Conservation (phyloP, 2,113 vertebrate species). For the Pelvicachromis taeniatus region DNA sequence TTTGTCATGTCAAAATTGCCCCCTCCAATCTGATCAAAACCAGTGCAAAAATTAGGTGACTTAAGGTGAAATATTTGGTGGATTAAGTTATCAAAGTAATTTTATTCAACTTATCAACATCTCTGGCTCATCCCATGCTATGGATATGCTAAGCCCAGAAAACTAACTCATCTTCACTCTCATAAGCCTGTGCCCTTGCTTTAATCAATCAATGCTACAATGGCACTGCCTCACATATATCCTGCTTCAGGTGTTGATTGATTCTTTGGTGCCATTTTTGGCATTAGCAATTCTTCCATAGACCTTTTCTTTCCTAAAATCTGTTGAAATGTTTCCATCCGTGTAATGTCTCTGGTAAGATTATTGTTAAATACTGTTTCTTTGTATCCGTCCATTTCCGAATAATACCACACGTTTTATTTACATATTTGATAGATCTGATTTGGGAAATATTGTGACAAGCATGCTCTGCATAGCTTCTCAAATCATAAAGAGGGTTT, state of each 20-base stretch:
- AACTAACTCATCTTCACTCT: background rate
- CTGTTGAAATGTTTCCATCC: background rate
- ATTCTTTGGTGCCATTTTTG: background rate
- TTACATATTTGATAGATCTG: background rate
- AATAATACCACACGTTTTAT: background rate
- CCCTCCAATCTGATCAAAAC: no score
- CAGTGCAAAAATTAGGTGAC: background rate
- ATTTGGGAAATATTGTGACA: background rate
- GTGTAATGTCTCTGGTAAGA: background rate
- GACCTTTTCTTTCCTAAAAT: background rate
- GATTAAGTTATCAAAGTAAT: background rate
- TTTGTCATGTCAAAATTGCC: no score
- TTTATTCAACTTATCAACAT: background rate
- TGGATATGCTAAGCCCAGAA: background rate
- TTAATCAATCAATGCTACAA: background rate
- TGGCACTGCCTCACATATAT: background rate
- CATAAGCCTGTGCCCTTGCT: background rate
- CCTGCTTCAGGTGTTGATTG: background rate
- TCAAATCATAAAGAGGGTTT: conserved; percentile 1
- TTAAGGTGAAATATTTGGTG: background rate
- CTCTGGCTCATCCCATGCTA: background rate
- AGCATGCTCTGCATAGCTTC: background rate
- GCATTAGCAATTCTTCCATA: background rate
- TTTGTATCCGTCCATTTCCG: background rate
- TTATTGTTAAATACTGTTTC: background rate